phyloP scores from a whole-genome alignment of 1,140 invertebrate species.

The Cydia amplana region DNA sequence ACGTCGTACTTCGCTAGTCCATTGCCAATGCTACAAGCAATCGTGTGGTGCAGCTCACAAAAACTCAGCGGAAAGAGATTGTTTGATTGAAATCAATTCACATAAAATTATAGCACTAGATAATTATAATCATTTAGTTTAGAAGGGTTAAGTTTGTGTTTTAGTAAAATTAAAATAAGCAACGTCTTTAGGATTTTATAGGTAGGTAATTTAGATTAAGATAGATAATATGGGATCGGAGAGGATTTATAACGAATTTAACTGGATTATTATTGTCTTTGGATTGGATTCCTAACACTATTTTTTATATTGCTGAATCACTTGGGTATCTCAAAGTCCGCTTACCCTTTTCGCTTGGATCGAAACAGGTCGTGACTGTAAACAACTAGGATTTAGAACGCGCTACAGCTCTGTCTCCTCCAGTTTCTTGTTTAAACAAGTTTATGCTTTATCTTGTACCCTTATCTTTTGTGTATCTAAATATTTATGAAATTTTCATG shows the following conservation, averaged over 20 bases:
- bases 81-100: constrained; percentile 9
- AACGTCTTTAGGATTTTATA: too few relatives aligned
- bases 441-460: constrained; percentile 41
- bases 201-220: too few relatives aligned
- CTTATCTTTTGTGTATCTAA: neutral
- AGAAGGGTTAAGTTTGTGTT: too few relatives aligned
- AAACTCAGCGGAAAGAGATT: neutral
- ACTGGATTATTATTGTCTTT: too few relatives aligned
- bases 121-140: too few relatives aligned
- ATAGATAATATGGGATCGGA: too few relatives aligned
- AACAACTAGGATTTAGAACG: constrained; percentile 50
- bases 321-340: neutral
- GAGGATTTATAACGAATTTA: too few relatives aligned
- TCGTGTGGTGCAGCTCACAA: constrained; percentile 35
- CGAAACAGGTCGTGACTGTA: constrained; percentile 52
- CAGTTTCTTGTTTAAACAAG: constrained; percentile 58
- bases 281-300: too few relatives aligned
- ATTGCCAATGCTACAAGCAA: constrained; percentile 51
- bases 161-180: too few relatives aligned
- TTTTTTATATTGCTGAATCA: neutral
- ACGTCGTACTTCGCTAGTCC: constrained; percentile 47
- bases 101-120: too few relatives aligned
- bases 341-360: constrained; percentile 42
- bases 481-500: too few relatives aligned
- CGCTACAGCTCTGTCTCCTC: constrained; percentile 51